These are phyloP conservation scores for Torymus auratus DNA, from an alignment of 2,888 invertebrate genomes.

Conservation along the genomic window DNA sequence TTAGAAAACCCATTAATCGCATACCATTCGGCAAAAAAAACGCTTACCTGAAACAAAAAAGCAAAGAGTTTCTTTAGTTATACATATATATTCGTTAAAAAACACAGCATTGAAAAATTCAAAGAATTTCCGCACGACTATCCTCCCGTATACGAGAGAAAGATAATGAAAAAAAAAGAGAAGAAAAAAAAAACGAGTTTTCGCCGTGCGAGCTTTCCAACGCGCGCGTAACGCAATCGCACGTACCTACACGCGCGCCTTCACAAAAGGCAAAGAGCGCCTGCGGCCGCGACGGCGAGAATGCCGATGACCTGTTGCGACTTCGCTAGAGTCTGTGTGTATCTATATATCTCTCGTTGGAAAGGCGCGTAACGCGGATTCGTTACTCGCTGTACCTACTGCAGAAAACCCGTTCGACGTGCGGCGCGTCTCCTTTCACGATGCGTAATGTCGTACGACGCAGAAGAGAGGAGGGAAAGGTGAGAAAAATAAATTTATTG, in stretches of 20 bases:
- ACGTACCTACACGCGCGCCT: not conserved
- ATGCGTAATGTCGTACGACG: too few species aligned
- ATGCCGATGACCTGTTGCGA: slow-evolving; percentile 51
- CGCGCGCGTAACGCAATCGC: slow-evolving; percentile 8
- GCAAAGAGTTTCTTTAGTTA: not conserved
- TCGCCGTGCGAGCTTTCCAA: not conserved
- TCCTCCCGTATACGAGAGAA: not conserved
- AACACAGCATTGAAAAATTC: not conserved
- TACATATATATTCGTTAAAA: not conserved
- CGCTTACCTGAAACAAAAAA: slow-evolving; percentile 34
- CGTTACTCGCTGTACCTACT: too few species aligned
- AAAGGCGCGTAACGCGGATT: too few species aligned
- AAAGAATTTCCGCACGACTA: slow-evolving; percentile 9
- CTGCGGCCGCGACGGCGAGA: not conserved
- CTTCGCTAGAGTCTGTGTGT: not conserved
- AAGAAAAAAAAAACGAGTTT: slow-evolving; percentile 15
- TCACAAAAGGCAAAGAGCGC: slow-evolving; percentile 9
- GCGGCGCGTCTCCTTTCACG: too few species aligned
- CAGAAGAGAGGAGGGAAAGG: too few species aligned
- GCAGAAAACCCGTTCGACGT: too few species aligned
- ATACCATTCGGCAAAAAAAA: not conserved
- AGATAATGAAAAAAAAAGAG: not conserved
- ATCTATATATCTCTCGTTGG: too few species aligned
- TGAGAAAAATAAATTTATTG: too few species aligned
- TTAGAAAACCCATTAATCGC: too few species aligned